Percentiles rank a stretch among this genome's conserved stretches.
These are phyloP conservation scores for Brachionus rotundiformis DNA, from an alignment of 1,140 invertebrate genomes.

Conservation along the genomic window DNA sequence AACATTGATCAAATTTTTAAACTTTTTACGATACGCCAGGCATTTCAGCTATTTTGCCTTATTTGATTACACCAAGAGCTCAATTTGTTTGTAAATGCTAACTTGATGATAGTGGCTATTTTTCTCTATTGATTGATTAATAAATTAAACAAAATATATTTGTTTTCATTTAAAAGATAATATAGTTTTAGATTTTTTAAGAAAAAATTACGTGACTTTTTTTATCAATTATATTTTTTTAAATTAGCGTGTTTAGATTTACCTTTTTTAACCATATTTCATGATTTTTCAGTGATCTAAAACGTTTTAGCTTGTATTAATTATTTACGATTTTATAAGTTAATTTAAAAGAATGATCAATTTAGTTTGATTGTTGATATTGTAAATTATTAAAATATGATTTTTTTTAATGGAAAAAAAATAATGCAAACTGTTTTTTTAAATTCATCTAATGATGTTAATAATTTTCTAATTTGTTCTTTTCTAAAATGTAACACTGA, in stretches of 20 bases:
- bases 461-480: too few species aligned
- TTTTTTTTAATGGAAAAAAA: too few species aligned
- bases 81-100: not conserved
- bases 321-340: not conserved
- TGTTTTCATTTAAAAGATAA: not conserved
- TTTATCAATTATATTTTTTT: not conserved
- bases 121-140: not conserved
- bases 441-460: too few species aligned
- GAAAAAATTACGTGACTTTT: not conserved
- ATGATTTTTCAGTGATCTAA: not conserved
- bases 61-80: not conserved
- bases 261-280: not conserved
- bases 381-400: too few species aligned
- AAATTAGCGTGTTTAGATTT: not conserved
- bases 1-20: constrained; percentile 1
- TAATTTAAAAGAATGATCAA: too few species aligned
- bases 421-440: too few species aligned
- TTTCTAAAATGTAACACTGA: too few species aligned
- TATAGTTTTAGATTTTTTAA: not conserved
- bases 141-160: not conserved
- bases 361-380: too few species aligned
- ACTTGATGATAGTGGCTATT: not conserved
- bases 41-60: not conserved
- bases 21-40: not conserved
- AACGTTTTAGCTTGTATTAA: not conserved